phyloP scores from a whole-genome alignment of 2,888 invertebrate species.

The Camponotus fellah region DNA sequence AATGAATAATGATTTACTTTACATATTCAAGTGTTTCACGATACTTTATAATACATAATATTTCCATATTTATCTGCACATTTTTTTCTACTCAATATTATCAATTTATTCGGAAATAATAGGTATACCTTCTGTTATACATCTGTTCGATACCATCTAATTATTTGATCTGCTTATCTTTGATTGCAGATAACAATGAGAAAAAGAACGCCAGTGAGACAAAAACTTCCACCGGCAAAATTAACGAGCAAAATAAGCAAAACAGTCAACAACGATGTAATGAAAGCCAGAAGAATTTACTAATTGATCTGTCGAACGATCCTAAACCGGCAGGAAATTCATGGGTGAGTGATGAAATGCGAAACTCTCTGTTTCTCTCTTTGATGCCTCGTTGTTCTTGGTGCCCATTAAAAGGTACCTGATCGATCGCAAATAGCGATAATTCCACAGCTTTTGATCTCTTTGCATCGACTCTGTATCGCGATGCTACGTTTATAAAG shows the following conservation, averaged over 20 bases:
- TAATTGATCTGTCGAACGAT: conserved; percentile 83
- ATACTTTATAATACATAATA: background rate
- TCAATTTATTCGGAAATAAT: background rate
- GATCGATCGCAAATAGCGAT: conserved; percentile 24
- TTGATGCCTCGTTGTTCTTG: conserved; percentile 11
- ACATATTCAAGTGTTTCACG: background rate
- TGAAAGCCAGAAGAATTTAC: conserved; percentile 80
- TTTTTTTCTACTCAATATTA: conserved; percentile 5
- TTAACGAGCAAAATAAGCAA: conserved; percentile 62
- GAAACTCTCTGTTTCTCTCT: conserved; percentile 48
- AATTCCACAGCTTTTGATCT: conserved; percentile 35
- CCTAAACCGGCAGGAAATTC: conserved; percentile 79
- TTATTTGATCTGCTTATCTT: background rate
- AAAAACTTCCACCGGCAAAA: conserved; percentile 45
- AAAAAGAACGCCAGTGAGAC: conserved; percentile 61
- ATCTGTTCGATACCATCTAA: conserved; percentile 2
- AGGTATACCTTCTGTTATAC: background rate
- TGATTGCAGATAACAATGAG: conserved; percentile 66
- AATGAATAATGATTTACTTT: conserved; percentile 7
- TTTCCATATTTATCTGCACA: background rate
- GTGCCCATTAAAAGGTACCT: conserved; percentile 1
- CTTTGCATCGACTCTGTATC: background rate
- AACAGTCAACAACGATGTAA: conserved; percentile 70
- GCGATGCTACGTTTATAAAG: background rate
- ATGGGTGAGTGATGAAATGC: conserved; percentile 79